These are phyloP conservation scores for Raja brachyura DNA, from an alignment of 2,113 vertebrate genomes.

Conservation along the genomic window DNA sequence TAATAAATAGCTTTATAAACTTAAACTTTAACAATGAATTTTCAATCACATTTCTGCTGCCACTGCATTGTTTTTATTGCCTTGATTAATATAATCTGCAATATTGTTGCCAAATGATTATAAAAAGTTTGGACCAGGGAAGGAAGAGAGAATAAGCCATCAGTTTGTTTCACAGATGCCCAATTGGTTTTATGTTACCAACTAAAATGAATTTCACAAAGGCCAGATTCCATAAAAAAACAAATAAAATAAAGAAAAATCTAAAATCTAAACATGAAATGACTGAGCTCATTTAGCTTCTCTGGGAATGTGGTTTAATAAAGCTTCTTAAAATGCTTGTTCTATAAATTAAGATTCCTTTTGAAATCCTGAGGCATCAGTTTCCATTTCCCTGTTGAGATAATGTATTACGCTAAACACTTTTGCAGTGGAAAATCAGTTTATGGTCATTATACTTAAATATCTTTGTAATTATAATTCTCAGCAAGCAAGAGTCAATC, in stretches of 20 bases:
- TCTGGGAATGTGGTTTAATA: neutral
- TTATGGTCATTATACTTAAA: constrained; percentile 1
- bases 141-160: neutral
- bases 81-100: neutral
- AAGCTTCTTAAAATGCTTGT: neutral
- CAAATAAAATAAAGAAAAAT: neutral
- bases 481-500: neutral
- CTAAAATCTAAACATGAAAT: neutral
- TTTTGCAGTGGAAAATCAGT: neutral
- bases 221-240: neutral
- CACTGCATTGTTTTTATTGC: neutral
- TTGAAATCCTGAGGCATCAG: neutral
- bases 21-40: too few species aligned
- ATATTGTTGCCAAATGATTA: neutral
- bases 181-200: neutral
- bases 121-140: neutral
- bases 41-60: neutral
- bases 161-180: too few species aligned
- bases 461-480: neutral
- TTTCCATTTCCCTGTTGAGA: neutral
- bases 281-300: neutral
- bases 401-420: neutral
- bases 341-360: neutral
- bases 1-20: neutral
- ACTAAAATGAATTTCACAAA: neutral